These are phyloP conservation scores for Idris sp. DNA, from an alignment of 1,140 invertebrate genomes.

Conservation along the genomic window DNA sequence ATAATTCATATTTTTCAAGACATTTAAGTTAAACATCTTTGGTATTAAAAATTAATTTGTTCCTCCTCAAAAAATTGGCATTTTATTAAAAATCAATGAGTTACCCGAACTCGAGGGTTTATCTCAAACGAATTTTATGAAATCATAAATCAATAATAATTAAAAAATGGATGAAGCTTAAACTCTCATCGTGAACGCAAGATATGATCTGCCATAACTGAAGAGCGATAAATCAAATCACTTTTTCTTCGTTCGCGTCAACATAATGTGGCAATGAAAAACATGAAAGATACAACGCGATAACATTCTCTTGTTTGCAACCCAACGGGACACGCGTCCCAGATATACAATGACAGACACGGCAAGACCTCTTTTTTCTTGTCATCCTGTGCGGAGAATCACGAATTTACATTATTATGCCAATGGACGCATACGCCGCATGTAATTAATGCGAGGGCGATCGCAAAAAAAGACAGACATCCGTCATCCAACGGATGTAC, in stretches of 20 bases:
- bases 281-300: slow-evolving; percentile 73
- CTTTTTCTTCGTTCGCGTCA: slow-evolving; percentile 69
- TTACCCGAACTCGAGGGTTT: too few species aligned
- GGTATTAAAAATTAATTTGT: slow-evolving; percentile 5
- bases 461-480: slow-evolving; percentile 67
- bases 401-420: slow-evolving; percentile 61
- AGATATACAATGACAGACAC: slow-evolving; percentile 60
- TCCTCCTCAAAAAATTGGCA: background rate
- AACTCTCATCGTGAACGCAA: slow-evolving; percentile 27
- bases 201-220: slow-evolving; percentile 50
- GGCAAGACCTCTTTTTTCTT: slow-evolving; percentile 40
- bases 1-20: slow-evolving; percentile 42
- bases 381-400: slow-evolving; percentile 25
- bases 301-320: slow-evolving; percentile 72
- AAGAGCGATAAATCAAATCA: slow-evolving; percentile 73
- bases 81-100: too few species aligned
- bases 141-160: slow-evolving; percentile 54
- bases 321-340: slow-evolving; percentile 70
- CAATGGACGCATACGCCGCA: slow-evolving; percentile 52
- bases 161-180: slow-evolving; percentile 35
- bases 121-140: too few species aligned
- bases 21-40: slow-evolving; percentile 17
- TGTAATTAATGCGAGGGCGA: slow-evolving; percentile 69
- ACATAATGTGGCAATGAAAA: slow-evolving; percentile 73
- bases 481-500: slow-evolving; percentile 64